Percentiles rank a stretch among this genome's conserved stretches.
Conservation (phyloP, 2,797 vertebrate genomes). For the Poliocrania exsul region DNA sequence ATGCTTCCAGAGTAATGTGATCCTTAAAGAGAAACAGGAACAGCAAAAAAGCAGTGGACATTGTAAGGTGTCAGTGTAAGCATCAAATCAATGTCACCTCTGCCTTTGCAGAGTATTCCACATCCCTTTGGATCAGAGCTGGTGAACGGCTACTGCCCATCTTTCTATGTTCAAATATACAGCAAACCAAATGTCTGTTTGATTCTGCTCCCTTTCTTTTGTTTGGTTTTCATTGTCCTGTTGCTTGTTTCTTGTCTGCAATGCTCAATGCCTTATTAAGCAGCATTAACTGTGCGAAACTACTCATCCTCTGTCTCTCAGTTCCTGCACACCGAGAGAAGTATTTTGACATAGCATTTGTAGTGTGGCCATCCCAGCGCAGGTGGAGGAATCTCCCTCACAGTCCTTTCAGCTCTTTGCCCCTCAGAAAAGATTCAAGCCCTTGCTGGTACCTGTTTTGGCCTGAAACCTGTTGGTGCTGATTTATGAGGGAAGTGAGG, state of each 20-base stretch:
- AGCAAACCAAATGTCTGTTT: neutral
- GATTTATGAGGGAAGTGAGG: neutral
- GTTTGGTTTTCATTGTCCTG: neutral
- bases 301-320: neutral
- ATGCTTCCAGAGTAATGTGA: neutral
- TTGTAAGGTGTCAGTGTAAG: neutral
- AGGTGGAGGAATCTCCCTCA: neutral
- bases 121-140: neutral
- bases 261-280: neutral
- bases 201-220: neutral
- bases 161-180: neutral
- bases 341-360: neutral
- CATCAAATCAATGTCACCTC: neutral
- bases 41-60: neutral
- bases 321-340: neutral
- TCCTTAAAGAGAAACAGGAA: neutral
- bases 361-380: accelerated
- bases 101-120: neutral
- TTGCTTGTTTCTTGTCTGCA: neutral
- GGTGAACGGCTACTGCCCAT: neutral
- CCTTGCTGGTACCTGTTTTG: neutral
- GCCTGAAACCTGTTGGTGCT: neutral
- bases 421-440: neutral
- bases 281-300: neutral
- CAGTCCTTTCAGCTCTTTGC: neutral